Conservation (phyloP, 1,140 invertebrate genomes). For the Musca domestica region DNA sequence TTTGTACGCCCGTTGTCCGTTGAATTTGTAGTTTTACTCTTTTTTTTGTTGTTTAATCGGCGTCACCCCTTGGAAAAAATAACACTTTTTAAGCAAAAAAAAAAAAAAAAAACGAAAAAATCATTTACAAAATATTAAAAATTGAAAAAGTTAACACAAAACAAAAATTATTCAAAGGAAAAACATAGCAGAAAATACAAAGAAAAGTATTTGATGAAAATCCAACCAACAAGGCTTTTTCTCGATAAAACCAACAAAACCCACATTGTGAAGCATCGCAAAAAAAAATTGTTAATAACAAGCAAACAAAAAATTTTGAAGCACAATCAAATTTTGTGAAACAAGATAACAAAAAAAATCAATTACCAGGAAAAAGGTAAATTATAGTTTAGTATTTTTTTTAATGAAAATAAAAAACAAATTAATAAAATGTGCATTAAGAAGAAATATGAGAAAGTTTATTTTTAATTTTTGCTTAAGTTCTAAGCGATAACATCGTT, state of each 20-base stretch:
- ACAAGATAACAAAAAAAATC: not conserved
- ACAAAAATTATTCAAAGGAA: not conserved
- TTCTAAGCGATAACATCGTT: too few species aligned
- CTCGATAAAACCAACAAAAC: not conserved
- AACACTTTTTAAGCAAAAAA: not conserved
- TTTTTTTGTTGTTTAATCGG: conserved; percentile 22
- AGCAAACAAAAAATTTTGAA: not conserved
- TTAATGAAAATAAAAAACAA: too few species aligned
- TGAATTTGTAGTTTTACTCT: conserved; percentile 8
- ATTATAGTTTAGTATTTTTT: too few species aligned
- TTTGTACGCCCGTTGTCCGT: conserved; percentile 17
- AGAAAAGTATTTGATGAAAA: not conserved
- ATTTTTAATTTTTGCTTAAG: too few species aligned
- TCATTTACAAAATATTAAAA: not conserved
- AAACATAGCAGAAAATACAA: conserved; percentile 4
- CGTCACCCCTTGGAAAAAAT: conserved; percentile 1
- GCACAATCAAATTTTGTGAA: not conserved
- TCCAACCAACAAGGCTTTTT: conserved; percentile 4
- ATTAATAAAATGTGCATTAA: too few species aligned
- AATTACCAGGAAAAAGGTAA: not conserved
- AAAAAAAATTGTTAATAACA: conserved; percentile 1
- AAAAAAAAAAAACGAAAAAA: too few species aligned
- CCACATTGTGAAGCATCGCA: not conserved
- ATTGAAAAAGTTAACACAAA: not conserved
- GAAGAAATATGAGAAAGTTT: too few species aligned